Evolutionary conservation across 2,797 vertebrate genomes (phyloP).

Genomic region (Columba guinea): DNA sequence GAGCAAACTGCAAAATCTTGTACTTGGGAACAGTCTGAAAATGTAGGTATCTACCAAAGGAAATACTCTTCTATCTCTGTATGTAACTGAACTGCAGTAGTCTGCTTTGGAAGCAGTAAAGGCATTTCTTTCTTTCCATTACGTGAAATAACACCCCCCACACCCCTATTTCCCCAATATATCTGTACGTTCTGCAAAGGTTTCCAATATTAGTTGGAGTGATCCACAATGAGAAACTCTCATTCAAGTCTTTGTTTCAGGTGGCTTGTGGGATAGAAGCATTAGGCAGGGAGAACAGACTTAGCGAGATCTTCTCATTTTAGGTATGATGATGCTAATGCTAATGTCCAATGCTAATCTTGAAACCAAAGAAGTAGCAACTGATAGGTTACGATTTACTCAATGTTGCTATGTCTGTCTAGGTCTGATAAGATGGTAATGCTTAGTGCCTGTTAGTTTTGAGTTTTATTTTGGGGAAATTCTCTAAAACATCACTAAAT

Average conservation of each 20-base stretch:
- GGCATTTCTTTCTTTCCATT: neutral
- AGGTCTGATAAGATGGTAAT: neutral
- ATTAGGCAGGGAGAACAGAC: neutral
- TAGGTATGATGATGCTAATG: neutral
- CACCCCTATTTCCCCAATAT: neutral
- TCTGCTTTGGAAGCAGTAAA: neutral
- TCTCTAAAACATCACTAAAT: neutral
- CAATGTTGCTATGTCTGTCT: neutral
- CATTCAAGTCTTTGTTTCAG: neutral
- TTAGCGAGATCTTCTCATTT: neutral
- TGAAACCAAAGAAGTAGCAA: neutral
- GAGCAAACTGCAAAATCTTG: neutral
- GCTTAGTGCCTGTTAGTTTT: neutral
- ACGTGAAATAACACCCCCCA: neutral
- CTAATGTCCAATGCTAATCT: neutral
- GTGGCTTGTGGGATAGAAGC: neutral
- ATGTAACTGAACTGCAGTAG: neutral
- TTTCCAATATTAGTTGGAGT: neutral
- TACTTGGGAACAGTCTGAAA: neutral
- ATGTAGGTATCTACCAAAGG: neutral
- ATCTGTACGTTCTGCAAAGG: neutral
- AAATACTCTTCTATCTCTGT: neutral
- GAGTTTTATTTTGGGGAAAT: neutral
- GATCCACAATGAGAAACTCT: neutral
- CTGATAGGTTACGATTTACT: neutral